Conservation (phyloP, 2,888 invertebrate species). For the Scelioninae gen. 1 region DNA sequence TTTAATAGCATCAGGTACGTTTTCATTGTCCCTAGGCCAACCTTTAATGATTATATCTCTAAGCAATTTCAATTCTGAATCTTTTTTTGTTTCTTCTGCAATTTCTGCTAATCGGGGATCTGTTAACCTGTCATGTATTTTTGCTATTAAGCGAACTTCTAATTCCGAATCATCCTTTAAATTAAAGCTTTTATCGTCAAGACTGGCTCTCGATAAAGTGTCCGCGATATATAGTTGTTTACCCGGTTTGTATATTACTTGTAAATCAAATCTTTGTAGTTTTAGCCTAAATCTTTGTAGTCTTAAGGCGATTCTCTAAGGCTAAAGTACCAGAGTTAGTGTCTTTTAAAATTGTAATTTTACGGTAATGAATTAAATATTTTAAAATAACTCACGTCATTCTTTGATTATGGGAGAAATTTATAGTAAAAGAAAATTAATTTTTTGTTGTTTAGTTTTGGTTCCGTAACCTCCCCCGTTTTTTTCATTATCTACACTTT, state of each 20-base stretch:
- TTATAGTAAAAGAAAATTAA: too few relatives aligned
- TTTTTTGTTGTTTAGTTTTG: too few relatives aligned
- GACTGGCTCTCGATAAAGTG: neutral
- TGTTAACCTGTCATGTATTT: slow-evolving; percentile 64
- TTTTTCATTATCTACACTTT: too few relatives aligned
- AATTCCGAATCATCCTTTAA: slow-evolving; percentile 55
- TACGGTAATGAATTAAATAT: too few relatives aligned
- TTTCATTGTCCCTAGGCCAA: slow-evolving; percentile 72
- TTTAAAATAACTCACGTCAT: too few relatives aligned
- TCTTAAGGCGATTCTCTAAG: too few relatives aligned
- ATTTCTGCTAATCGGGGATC: neutral
- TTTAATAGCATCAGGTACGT: slow-evolving; percentile 44
- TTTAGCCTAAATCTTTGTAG: neutral
- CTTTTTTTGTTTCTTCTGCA: slow-evolving; percentile 52
- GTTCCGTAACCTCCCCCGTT: too few relatives aligned
- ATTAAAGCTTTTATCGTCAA: slow-evolving; percentile 18
- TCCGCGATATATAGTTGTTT: neutral
- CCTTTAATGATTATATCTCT: slow-evolving; percentile 65
- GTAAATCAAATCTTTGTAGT: neutral
- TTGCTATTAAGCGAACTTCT: slow-evolving; percentile 73
- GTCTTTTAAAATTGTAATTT: too few relatives aligned
- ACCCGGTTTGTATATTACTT: neutral
- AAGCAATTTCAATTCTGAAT: slow-evolving; percentile 67
- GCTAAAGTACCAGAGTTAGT: too few relatives aligned
- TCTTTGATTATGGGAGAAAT: too few relatives aligned